Evolutionary conservation across 2,888 invertebrate genomes (phyloP).

Genomic region (Seladonia tumulorum): DNA sequence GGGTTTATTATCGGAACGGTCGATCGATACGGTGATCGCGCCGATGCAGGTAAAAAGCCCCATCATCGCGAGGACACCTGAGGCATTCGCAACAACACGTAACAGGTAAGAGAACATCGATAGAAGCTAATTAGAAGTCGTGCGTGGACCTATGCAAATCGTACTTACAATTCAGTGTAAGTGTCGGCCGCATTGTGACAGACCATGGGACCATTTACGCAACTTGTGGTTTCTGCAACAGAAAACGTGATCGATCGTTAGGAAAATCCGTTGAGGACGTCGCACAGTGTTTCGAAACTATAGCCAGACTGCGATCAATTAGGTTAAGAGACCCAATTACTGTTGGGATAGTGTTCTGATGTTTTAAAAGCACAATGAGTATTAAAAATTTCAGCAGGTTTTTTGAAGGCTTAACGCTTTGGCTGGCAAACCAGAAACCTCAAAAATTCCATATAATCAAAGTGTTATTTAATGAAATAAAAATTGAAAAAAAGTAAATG

Average conservation of each 20-base stretch:
- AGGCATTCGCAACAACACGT: conserved; percentile 12
- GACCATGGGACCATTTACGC: conserved; percentile 78
- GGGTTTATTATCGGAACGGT: conserved; percentile 77
- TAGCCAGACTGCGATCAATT: background rate
- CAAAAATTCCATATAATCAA: too few relatives aligned
- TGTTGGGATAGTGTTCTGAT: too few relatives aligned
- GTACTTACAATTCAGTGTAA: conserved; percentile 73
- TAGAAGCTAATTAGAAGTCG: background rate
- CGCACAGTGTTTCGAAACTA: background rate
- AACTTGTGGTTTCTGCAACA: conserved; percentile 69
- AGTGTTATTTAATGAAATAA: too few relatives aligned
- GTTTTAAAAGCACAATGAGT: too few relatives aligned
- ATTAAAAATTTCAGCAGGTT: too few relatives aligned
- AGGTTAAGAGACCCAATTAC: too few relatives aligned
- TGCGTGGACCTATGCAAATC: background rate
- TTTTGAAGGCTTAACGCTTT: too few relatives aligned
- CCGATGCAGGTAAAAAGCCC: conserved; percentile 70
- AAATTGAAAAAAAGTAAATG: too few relatives aligned
- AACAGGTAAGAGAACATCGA: conserved; percentile 5
- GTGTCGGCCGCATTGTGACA: conserved; percentile 77
- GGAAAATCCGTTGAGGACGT: background rate
- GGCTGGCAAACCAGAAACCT: too few relatives aligned
- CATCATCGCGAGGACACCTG: conserved; percentile 74
- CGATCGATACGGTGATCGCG: conserved; percentile 79
- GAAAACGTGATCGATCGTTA: conserved; percentile 22